Conservation (phyloP, 2,113 vertebrate species). For the Dasyprocta punctata region DNA sequence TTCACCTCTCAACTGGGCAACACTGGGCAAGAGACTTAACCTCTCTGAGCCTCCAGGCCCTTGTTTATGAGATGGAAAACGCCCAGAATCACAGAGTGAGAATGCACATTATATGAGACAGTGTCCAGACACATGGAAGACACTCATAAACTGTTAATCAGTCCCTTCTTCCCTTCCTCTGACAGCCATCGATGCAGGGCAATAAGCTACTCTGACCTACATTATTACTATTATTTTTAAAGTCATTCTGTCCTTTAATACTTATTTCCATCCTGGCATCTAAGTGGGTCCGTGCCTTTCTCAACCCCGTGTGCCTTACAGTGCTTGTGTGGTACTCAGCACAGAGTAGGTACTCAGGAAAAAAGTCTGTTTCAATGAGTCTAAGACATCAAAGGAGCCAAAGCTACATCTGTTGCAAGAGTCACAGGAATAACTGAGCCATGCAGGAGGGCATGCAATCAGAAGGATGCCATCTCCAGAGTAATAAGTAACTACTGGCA, state of each 20-base stretch:
- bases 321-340: neutral
- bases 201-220: neutral
- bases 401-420: neutral
- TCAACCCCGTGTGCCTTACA: neutral
- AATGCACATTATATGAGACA: neutral
- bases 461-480: slow-evolving; percentile 41
- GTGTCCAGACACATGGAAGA: neutral
- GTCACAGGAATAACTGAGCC: neutral
- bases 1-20: neutral
- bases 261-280: too few species aligned
- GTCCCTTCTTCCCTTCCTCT: neutral
- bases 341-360: slow-evolving; percentile 9
- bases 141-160: accelerated
- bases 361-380: neutral
- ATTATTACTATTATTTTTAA: neutral
- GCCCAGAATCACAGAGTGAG: neutral
- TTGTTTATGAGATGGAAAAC: neutral
- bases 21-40: neutral
- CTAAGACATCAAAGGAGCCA: neutral
- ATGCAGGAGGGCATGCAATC: neutral
- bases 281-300: neutral
- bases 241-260: neutral
- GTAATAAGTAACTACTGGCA: slow-evolving; percentile 62
- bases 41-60: neutral
- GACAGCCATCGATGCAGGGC: accelerated